These are phyloP conservation scores for Arenaria interpres DNA, from an alignment of 2,113 vertebrate species.

Conservation along the genomic window DNA sequence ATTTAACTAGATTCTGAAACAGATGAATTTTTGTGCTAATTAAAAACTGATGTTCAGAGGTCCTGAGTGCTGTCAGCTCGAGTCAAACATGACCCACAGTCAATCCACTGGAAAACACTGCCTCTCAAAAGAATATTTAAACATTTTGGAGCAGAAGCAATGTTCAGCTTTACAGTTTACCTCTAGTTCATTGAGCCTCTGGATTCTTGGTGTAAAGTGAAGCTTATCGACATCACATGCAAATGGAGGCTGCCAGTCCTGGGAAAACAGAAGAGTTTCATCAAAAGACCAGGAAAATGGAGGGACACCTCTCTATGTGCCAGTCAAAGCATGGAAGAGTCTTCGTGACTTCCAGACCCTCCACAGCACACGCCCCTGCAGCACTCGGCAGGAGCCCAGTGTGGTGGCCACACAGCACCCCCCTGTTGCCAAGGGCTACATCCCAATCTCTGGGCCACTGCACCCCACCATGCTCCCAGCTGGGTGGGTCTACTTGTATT, in stretches of 20 bases:
- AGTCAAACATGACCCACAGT: not conserved
- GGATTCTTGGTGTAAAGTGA: constrained; percentile 96
- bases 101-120: not conserved
- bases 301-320: accelerated
- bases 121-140: not conserved
- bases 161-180: constrained; percentile 56
- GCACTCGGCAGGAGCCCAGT: accelerated
- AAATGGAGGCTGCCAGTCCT: constrained; percentile 98
- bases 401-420: accelerated
- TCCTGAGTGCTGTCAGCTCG: not conserved
- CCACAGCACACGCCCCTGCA: not conserved
- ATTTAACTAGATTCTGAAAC: not conserved
- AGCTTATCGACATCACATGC: constrained; percentile 97
- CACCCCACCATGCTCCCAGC: not conserved
- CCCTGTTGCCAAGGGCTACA: not conserved
- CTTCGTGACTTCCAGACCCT: accelerated
- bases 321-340: not conserved
- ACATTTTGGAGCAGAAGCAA: not conserved
- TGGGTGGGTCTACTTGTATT: not conserved
- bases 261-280: not conserved
- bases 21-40: not conserved
- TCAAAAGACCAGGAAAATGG: constrained; percentile 14
- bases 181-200: constrained; percentile 98
- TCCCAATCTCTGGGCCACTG: accelerated
- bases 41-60: not conserved